phyloP scores from a whole-genome alignment of 2,888 invertebrate species.

The Lathronympha strigana region DNA sequence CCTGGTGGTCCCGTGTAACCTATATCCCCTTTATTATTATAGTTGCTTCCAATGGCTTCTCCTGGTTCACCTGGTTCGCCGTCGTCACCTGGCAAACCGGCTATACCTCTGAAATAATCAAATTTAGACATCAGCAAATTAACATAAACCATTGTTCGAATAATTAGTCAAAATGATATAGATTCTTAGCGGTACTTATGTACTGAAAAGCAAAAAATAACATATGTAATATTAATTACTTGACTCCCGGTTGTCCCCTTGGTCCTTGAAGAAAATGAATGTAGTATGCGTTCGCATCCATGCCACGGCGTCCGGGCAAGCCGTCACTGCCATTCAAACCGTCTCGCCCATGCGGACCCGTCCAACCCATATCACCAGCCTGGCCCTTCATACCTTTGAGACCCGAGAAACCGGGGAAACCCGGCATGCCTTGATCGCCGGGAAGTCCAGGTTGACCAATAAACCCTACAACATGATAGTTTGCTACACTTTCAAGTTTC shows the following conservation, averaged over 20 bases:
- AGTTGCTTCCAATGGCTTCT: constrained; percentile 59
- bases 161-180: no score
- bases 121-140: not conserved
- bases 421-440: constrained; percentile 34
- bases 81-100: constrained; percentile 70
- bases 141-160: no score
- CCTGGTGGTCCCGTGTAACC: constrained; percentile 81
- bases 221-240: constrained; percentile 54
- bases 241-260: constrained; percentile 76
- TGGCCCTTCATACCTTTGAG: constrained; percentile 65
- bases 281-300: constrained; percentile 60
- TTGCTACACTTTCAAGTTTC: not conserved
- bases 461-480: not conserved
- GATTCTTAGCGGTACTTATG: not conserved
- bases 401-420: constrained; percentile 75
- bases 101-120: constrained; percentile 61
- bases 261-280: constrained; percentile 70
- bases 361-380: constrained; percentile 16
- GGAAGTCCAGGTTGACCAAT: constrained; percentile 7
- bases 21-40: constrained; percentile 77
- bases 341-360: constrained; percentile 11
- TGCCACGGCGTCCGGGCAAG: constrained; percentile 79
- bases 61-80: constrained; percentile 71
- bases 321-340: constrained; percentile 77
- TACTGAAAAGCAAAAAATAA: not conserved